phyloP scores from a whole-genome alignment of 2,113 vertebrate species.

The Mobula hypostoma region DNA sequence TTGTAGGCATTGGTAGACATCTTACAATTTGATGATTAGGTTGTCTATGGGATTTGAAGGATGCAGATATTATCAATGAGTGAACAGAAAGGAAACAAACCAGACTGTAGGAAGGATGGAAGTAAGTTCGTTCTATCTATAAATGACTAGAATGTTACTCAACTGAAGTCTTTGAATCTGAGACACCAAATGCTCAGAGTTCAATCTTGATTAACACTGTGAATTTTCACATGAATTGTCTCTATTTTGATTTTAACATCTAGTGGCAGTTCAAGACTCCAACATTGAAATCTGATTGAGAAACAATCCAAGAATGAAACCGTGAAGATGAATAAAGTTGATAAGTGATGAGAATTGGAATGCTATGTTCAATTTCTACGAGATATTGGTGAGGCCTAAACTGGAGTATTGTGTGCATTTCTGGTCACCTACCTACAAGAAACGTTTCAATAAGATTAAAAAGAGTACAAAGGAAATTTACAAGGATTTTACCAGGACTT shows the following conservation, averaged over 20 bases:
- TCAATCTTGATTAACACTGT: not conserved
- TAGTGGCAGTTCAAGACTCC: not conserved
- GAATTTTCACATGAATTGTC: not conserved
- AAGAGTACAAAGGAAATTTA: no score
- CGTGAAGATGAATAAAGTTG: not conserved
- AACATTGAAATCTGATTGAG: not conserved
- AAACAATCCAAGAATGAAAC: not conserved
- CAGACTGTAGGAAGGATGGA: not conserved
- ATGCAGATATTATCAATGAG: not conserved
- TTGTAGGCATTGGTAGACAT: not conserved
- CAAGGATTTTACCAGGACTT: no score
- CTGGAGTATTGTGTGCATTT: no score
- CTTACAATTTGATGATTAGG: not conserved
- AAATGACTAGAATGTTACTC: not conserved
- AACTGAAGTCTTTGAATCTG: not conserved
- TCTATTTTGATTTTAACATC: not conserved
- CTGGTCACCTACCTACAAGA: no score
- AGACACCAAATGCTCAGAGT: not conserved
- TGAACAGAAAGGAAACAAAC: not conserved
- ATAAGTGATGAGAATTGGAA: not conserved
- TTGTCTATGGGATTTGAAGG: not conserved
- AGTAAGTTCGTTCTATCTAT: not conserved
- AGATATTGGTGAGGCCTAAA: no score
- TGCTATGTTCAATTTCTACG: no score
- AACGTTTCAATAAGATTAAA: no score